Conservation (phyloP, 2,888 invertebrate species). For the Drosophila demipolita region DNA sequence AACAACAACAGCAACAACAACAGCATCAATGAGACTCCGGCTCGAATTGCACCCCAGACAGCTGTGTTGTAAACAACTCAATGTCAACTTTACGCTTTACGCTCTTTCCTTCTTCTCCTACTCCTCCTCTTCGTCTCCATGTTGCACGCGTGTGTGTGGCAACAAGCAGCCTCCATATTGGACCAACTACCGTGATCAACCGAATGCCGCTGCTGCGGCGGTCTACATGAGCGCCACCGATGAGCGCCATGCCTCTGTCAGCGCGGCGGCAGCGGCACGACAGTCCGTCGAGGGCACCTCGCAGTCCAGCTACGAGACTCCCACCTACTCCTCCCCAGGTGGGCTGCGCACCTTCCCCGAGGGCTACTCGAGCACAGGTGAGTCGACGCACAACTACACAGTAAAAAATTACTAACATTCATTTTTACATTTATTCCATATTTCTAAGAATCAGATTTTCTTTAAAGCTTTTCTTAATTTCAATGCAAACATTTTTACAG, state of each 20-base stretch:
- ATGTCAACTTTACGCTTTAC: constrained; percentile 39
- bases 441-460: too few relatives aligned
- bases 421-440: not conserved
- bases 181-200: constrained; percentile 85
- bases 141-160: not conserved
- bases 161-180: constrained; percentile 80
- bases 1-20: constrained; percentile 24
- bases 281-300: constrained; percentile 85
- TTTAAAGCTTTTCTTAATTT: too few relatives aligned
- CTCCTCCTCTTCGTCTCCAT: constrained; percentile 10
- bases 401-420: not conserved
- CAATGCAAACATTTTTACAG: too few relatives aligned
- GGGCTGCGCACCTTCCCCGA: constrained; percentile 84
- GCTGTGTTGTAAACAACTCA: constrained; percentile 63
- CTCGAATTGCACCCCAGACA: constrained; percentile 24
- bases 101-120: constrained; percentile 11
- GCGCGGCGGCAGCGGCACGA: constrained; percentile 83
- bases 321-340: constrained; percentile 84
- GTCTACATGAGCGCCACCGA: constrained; percentile 84
- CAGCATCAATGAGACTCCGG: constrained; percentile 3
- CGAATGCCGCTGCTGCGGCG: constrained; percentile 81
- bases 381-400: constrained; percentile 12
- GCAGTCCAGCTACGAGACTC: constrained; percentile 85
- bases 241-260: constrained; percentile 83
- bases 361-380: constrained; percentile 85